These are phyloP conservation scores for Liparis tanakae DNA, from an alignment of 2,797 vertebrate species.

Conservation along the genomic window DNA sequence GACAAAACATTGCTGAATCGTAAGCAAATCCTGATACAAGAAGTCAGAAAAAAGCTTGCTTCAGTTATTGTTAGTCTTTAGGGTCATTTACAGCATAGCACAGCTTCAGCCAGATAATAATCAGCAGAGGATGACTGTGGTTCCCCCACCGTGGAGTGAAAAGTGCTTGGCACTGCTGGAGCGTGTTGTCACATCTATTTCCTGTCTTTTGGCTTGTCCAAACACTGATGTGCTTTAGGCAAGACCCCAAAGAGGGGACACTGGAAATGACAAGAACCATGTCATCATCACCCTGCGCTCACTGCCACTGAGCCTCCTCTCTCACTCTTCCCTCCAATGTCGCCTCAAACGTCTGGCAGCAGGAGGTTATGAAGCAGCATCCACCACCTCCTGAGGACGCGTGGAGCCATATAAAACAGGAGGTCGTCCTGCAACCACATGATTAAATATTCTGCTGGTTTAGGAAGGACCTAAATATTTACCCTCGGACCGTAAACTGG, in stretches of 20 bases:
- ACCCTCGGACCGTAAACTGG: neutral
- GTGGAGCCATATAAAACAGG: neutral
- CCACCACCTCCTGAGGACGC: neutral
- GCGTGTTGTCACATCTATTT: slow-evolving; percentile 66
- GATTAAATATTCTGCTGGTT: neutral
- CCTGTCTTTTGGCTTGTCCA: slow-evolving; percentile 65
- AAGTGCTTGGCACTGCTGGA: slow-evolving; percentile 64
- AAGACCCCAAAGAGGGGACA: slow-evolving; percentile 53
- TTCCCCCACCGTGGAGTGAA: slow-evolving; percentile 39
- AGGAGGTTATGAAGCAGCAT: neutral
- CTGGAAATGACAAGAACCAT: slow-evolving; percentile 57
- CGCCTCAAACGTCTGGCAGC: slow-evolving; percentile 3
- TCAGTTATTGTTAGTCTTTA: neutral
- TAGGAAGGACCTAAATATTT: slow-evolving; percentile 1
- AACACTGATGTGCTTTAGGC: slow-evolving; percentile 62
- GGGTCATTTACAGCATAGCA: slow-evolving; percentile 15
- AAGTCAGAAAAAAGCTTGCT: neutral
- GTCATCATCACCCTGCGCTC: slow-evolving; percentile 48
- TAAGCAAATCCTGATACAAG: neutral
- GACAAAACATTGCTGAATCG: neutral
- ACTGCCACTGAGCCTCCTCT: slow-evolving; percentile 30
- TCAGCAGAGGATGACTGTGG: slow-evolving; percentile 38
- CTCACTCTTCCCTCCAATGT: slow-evolving; percentile 18
- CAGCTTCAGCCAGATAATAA: slow-evolving; percentile 24
- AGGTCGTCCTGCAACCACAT: neutral